These are phyloP conservation scores for Brachionichthys hirsutus DNA, from an alignment of 2,113 vertebrate genomes.

Conservation along the genomic window DNA sequence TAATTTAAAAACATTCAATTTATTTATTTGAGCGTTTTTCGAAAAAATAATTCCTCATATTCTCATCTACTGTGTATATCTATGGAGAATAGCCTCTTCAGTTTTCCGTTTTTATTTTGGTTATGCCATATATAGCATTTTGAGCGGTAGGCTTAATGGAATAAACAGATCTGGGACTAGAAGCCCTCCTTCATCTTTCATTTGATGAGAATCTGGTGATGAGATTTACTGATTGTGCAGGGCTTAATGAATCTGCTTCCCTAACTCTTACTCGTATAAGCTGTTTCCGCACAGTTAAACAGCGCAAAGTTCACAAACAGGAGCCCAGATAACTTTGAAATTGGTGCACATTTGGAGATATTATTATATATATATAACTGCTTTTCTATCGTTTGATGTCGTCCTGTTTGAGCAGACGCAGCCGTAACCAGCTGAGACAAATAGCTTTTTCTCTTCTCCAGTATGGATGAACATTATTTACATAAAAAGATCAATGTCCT, in stretches of 20 bases:
- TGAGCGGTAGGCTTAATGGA: constrained; percentile 51
- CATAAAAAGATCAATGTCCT: constrained; percentile 74
- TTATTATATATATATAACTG: constrained; percentile 53
- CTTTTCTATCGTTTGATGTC: constrained; percentile 34
- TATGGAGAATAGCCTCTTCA: constrained; percentile 25
- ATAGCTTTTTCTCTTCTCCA: constrained; percentile 55
- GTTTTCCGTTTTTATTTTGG: constrained; percentile 50
- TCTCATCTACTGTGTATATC: constrained; percentile 34
- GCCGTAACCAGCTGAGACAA: constrained; percentile 63
- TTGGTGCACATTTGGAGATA: constrained; percentile 40
- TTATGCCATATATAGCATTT: constrained; percentile 59
- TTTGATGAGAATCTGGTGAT: constrained; percentile 69
- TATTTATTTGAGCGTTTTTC: constrained; percentile 31
- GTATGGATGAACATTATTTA: constrained; percentile 72
- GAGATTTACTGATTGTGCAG: constrained; percentile 69
- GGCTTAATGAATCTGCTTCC: constrained; percentile 69
- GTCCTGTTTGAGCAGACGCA: constrained; percentile 42
- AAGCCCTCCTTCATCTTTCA: constrained; percentile 66
- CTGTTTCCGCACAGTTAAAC: constrained; percentile 52
- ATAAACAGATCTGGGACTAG: constrained; percentile 55
- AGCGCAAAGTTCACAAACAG: constrained; percentile 67
- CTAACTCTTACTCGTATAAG: constrained; percentile 66
- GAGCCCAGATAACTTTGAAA: constrained; percentile 46
- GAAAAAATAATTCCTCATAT: constrained; percentile 27
- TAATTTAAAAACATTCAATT: constrained; percentile 6